phyloP scores from a whole-genome alignment of 2,888 invertebrate species.

The Papilio demoleus region DNA sequence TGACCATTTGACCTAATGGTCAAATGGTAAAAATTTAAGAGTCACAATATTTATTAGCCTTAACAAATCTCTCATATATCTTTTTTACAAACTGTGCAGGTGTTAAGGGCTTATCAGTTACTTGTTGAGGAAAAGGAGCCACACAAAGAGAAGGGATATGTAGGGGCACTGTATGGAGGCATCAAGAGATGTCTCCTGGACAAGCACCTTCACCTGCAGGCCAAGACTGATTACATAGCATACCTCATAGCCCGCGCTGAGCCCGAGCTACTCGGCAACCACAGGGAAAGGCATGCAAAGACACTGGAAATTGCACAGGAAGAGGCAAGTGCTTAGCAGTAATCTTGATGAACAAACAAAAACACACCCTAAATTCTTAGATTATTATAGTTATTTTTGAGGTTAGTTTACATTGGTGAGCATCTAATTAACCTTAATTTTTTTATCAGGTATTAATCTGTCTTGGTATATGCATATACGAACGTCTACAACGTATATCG shows the following conservation, averaged over 20 bases:
- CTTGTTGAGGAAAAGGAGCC: slow-evolving; percentile 93
- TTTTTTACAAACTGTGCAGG: slow-evolving; percentile 61
- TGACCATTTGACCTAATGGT: too few species aligned
- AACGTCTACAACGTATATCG: slow-evolving; percentile 93
- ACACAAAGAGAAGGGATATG: slow-evolving; percentile 94
- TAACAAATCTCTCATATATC: too few species aligned
- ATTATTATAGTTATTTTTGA: too few species aligned
- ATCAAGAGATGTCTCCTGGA: slow-evolving; percentile 93
- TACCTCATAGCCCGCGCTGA: slow-evolving; percentile 95
- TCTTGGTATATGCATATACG: slow-evolving; percentile 96
- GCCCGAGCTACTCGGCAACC: slow-evolving; percentile 94
- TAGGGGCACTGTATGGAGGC: slow-evolving; percentile 92
- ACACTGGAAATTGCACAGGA: slow-evolving; percentile 98
- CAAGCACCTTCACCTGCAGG: slow-evolving; percentile 93
- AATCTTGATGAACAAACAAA: too few species aligned
- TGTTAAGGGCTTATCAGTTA: slow-evolving; percentile 91
- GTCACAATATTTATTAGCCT: too few species aligned
- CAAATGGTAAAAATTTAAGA: too few species aligned
- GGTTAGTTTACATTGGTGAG: too few species aligned
- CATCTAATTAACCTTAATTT: neutral
- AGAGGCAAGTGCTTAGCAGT: slow-evolving; percentile 79
- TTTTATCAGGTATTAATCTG: slow-evolving; percentile 90
- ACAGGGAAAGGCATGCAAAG: slow-evolving; percentile 96
- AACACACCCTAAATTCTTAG: too few species aligned
- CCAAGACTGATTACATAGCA: slow-evolving; percentile 94